Evolutionary conservation across 1,140 invertebrate genomes (phyloP).

Genomic region (Zaprionus tsacasi): DNA sequence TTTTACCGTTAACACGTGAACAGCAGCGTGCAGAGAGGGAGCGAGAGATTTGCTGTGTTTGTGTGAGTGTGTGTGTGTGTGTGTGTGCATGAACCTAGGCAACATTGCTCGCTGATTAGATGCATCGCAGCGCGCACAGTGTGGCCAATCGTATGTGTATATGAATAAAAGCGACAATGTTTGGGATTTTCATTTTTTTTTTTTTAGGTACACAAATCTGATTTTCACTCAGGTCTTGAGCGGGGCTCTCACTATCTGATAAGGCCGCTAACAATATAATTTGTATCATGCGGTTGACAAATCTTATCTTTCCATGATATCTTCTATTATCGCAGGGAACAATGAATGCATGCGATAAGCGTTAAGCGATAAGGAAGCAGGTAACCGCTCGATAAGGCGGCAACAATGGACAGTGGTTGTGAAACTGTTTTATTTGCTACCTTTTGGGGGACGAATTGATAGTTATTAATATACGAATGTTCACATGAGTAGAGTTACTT

Average conservation of each 20-base stretch:
- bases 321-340: slow-evolving; percentile 30
- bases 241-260: slow-evolving; percentile 9
- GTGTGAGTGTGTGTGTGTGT: not conserved
- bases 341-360: slow-evolving; percentile 28
- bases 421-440: slow-evolving; percentile 20
- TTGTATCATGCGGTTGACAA: slow-evolving; percentile 31
- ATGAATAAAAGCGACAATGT: slow-evolving; percentile 54
- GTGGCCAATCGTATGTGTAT: slow-evolving; percentile 23
- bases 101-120: slow-evolving; percentile 32
- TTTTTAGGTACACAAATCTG: slow-evolving; percentile 31
- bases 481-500: not conserved
- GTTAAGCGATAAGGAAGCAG: slow-evolving; percentile 10
- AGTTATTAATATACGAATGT: slow-evolving; percentile 17
- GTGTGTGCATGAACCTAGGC: slow-evolving; percentile 17
- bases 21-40: slow-evolving; percentile 24
- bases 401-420: slow-evolving; percentile 35
- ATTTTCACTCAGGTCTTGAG: slow-evolving; percentile 17
- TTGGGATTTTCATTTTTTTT: not conserved
- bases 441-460: slow-evolving; percentile 5
- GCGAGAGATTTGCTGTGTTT: not conserved
- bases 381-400: slow-evolving; percentile 41
- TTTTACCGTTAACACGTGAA: slow-evolving; percentile 76
- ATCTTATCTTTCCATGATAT: slow-evolving; percentile 36
- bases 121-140: slow-evolving; percentile 37
- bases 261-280: slow-evolving; percentile 15